These are phyloP conservation scores for Apodemia hepburni DNA, from an alignment of 2,888 invertebrate species.

Conservation along the genomic window DNA sequence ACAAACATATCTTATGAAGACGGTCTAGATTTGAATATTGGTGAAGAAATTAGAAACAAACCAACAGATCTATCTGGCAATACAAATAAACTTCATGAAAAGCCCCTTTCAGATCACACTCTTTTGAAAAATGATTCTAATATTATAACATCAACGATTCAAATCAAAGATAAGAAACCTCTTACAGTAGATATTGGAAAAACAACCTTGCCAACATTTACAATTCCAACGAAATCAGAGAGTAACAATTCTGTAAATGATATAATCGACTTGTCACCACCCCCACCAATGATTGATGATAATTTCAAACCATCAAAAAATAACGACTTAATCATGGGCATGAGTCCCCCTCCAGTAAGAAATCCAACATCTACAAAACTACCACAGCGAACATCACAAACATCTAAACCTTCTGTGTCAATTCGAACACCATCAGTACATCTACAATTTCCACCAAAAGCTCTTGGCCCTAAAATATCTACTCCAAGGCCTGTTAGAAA, in stretches of 20 bases:
- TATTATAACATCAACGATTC: conserved; percentile 72
- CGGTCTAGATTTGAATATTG: conserved; percentile 62
- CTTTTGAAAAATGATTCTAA: conserved; percentile 49
- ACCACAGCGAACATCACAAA: conserved; percentile 48
- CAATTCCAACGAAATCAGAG: conserved; percentile 47
- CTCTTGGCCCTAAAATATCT: conserved; percentile 49
- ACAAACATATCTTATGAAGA: conserved; percentile 66
- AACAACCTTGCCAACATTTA: conserved; percentile 53
- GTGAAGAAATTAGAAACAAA: conserved; percentile 57
- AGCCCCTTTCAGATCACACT: conserved; percentile 27
- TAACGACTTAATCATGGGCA: conserved; percentile 77
- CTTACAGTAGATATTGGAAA: conserved; percentile 59
- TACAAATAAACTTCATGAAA: conserved; percentile 35
- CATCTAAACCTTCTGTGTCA: conserved; percentile 53
- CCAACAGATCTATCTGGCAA: conserved; percentile 41
- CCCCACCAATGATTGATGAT: conserved; percentile 67
- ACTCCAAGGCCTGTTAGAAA: conserved; percentile 55
- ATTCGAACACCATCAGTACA: conserved; percentile 56
- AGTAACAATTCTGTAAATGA: conserved; percentile 57
- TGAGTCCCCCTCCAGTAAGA: conserved; percentile 75
- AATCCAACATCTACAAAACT: conserved; percentile 47
- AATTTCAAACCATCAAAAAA: conserved; percentile 65
- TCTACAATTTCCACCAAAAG: conserved; percentile 56
- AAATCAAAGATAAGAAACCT: conserved; percentile 68
- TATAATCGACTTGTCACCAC: conserved; percentile 72